Base-by-base conservation (phyloP, 2,797 vertebrate genomes). In the Sebastes alutus region DNA sequence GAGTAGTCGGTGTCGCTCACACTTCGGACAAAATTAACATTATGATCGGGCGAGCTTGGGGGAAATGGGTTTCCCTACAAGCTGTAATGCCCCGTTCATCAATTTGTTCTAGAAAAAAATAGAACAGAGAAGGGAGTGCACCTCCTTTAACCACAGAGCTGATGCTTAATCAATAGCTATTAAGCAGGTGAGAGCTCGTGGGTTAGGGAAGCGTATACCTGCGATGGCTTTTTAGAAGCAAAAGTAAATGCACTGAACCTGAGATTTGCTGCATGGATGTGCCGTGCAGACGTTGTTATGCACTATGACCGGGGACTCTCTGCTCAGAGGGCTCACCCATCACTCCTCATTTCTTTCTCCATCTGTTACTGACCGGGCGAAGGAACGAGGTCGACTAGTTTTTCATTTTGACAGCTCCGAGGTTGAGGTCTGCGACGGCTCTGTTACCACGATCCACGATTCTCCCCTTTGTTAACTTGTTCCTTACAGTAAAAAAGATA, bases 211-310 rank as follows among this genome's bases (percentile, higher is more conserved):
- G 66, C 71, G 78, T 25, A 42, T 42, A 75, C 59, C 70, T 67
- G 65, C 32, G 59, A 69, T 74, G 78, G 77, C 60, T 81, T 65
- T 75, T 77, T 49, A 73, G 78, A 74, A 25, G 46, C 29, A 60
- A 85, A 84, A 54, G 33, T 65, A 54, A 92, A 93, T 89, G 90
- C 93, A 92, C 91, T 91, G 88, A 91, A 82, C 30, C 62, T 72
- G 72, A 59, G 70, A 76, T 59, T 49, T 54, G 81, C 86, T 87
- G 89, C 87, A 72, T 67, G 78, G 80, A 87, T 78, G 78, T 77
- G 78, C 69, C 76, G 25, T 68, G 80, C 82, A 84, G 83, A 80
- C 67, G 11, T 59, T 77, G 20, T 80, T 86, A 92, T 91, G 89
- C 93, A 92, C 91, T 91, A 79, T 59, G 81, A 86, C 77, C 25